These are phyloP conservation scores for Serilophus lunatus DNA, from an alignment of 2,113 vertebrate genomes.

Conservation along the genomic window DNA sequence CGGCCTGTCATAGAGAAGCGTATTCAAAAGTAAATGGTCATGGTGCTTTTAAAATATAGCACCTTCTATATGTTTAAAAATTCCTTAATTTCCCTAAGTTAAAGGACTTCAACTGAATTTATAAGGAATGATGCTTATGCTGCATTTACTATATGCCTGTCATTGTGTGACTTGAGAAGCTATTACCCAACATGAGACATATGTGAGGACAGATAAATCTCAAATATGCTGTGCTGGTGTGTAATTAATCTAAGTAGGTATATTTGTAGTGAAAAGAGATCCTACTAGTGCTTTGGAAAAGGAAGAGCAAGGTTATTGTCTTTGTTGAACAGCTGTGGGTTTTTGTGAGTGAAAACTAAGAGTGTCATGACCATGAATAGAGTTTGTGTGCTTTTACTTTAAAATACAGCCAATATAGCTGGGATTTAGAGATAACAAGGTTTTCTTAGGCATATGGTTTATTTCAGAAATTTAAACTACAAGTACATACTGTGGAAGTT, in stretches of 20 bases:
- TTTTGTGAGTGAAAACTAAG: not conserved
- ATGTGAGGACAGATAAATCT: not conserved
- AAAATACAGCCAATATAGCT: not conserved
- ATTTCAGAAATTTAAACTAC: not conserved
- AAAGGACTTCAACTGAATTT: not conserved
- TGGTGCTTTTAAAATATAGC: not conserved
- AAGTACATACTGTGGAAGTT: not conserved
- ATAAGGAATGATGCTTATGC: not conserved
- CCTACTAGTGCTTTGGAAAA: not conserved
- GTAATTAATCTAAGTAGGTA: not conserved
- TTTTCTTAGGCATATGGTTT: not conserved
- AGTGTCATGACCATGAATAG: not conserved
- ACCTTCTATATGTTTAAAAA: not conserved
- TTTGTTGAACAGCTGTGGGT: not conserved
- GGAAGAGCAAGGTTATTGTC: not conserved
- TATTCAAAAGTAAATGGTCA: conserved; percentile 92
- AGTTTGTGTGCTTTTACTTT: not conserved
- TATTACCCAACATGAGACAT: not conserved
- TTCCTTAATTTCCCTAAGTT: not conserved
- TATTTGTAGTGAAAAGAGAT: not conserved
- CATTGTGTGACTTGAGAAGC: not conserved
- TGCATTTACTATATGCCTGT: not conserved
- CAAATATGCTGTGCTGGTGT: not conserved
- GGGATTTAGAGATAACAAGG: not conserved
- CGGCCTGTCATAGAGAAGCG: conserved; percentile 97